Evolutionary conservation across 2,113 vertebrate genomes (phyloP), one percentile per base, ranked within the genome.

Genomic region (Pelobates fuscus): DNA sequence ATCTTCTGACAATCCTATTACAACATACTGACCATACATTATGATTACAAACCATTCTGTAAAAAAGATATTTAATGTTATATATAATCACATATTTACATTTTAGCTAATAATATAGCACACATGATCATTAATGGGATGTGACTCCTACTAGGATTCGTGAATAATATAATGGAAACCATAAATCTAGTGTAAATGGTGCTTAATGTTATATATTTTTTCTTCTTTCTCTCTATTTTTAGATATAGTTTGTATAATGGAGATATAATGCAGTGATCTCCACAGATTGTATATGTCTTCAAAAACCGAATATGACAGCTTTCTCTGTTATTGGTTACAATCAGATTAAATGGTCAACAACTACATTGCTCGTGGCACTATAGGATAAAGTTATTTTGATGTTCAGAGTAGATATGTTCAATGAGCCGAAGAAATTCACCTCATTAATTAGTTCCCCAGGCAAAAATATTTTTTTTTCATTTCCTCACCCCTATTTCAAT

Each of bases 391-490:
- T 17, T 4, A 21, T 21, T 21, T 55, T 23, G n/a, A 55, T 55
- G 52, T 21, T n/a, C 20, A 8, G 44, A 18, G 20, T 55, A 55
- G 52, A 55, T 21, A 55, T 55, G 52, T 55, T 55, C 52, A 20
- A 55, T 55, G 52, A 55, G 8, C 52, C 20, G 52, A 23, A 21
- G n/a, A 23, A 55, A 55, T 55, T 20, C 52, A 21, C 21, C 52
- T 55, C 52, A 55, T 20, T 55, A 55, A 55, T 55, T 55, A 55
- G n/a, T 55, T 20, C 52, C 21, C n/a, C 52, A 55, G 44, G 44
- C 44, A 49, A 49, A 18, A 49, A 18, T 2, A 49, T 49, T 15
- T 49, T 49, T 18, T 14, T 49, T 17, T 49, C 21, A 7, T 49
- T 49, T 49, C n/a, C 7, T 52, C 20, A 20, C 52, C 52, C 52